Evolutionary conservation across 92 coral and sea anemone genomes (phyloP).

Genomic region (Isaurus tuberculatus): DNA sequence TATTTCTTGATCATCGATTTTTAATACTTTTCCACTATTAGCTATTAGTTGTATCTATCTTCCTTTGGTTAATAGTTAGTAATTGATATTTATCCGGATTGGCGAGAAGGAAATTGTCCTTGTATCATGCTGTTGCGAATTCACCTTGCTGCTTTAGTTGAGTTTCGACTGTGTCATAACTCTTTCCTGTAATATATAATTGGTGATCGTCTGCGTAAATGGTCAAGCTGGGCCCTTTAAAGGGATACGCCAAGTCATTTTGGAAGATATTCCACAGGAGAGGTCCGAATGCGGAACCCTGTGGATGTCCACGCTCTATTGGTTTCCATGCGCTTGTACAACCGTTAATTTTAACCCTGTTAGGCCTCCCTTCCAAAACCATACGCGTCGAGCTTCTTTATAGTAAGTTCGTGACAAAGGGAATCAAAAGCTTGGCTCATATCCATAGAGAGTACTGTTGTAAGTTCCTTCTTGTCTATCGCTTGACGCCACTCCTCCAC

Average conservation of each 20-base stretch:
- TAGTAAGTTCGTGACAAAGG: slow-evolving; percentile 31
- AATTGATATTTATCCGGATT: neutral
- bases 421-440: slow-evolving; percentile 56
- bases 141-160: too few relatives aligned
- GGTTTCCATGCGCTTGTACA: neutral
- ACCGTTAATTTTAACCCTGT: too few relatives aligned
- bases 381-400: too few relatives aligned
- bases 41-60: neutral
- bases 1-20: neutral
- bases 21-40: neutral
- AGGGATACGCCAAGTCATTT: neutral
- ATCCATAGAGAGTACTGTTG: slow-evolving; percentile 57
- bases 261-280: too few relatives aligned
- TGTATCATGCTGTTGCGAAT: neutral
- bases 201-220: too few relatives aligned
- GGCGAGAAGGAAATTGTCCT: neutral
- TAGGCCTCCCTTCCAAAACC: too few relatives aligned
- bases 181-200: slow-evolving; percentile 39
- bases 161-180: neutral
- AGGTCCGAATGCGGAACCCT: neutral
- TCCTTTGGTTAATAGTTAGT: neutral
- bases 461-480: slow-evolving; percentile 46
- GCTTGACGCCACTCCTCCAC: too few relatives aligned
- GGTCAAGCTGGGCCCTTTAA: neutral
- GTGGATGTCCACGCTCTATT: neutral